These are phyloP conservation scores for Psittacula echo DNA, from an alignment of 2,797 vertebrate species.

Conservation along the genomic window DNA sequence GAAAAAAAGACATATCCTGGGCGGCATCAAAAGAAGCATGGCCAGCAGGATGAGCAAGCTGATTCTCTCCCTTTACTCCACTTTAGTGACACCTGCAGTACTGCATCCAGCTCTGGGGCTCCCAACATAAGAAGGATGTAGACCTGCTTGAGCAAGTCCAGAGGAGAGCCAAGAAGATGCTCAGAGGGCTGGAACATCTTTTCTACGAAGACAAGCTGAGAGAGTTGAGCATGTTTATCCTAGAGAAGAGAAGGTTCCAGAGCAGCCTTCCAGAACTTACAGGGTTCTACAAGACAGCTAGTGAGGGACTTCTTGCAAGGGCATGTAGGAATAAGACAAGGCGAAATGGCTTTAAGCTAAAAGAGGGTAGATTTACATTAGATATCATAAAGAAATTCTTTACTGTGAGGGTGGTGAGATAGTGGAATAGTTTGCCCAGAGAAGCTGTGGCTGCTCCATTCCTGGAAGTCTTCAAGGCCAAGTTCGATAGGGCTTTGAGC, in stretches of 20 bases:
- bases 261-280: background rate
- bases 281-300: background rate
- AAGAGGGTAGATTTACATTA: background rate
- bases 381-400: background rate
- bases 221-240: background rate
- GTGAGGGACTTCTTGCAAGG: background rate
- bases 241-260: background rate
- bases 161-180: background rate
- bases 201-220: background rate
- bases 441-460: background rate
- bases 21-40: background rate
- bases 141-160: background rate
- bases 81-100: background rate
- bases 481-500: background rate
- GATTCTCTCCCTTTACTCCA: background rate
- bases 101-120: background rate
- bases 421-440: background rate
- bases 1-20: background rate
- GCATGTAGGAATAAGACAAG: background rate
- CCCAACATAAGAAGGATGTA: background rate
- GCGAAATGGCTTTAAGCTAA: background rate
- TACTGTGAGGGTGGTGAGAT: background rate
- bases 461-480: background rate
- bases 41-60: background rate
- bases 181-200: background rate